These are phyloP conservation scores for Meteorus sp. DNA, from an alignment of 1,140 invertebrate species.

Conservation along the genomic window DNA sequence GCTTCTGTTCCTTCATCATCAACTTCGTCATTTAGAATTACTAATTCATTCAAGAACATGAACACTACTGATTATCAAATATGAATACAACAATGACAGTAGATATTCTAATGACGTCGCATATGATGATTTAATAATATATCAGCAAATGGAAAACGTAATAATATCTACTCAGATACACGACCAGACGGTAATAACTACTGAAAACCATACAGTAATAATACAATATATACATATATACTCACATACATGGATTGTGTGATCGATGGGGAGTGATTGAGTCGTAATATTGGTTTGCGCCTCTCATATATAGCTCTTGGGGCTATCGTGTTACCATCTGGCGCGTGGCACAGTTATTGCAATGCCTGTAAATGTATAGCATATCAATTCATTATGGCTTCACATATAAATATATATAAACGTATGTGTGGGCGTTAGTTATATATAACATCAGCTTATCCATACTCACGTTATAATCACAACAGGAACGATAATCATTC, in stretches of 20 bases:
- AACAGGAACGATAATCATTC: conserved; percentile 2
- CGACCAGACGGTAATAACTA: conserved; percentile 29
- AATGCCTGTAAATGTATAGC: conserved; percentile 42
- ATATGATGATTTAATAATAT: conserved; percentile 31
- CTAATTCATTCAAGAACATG: no score
- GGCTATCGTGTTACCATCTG: conserved; percentile 27
- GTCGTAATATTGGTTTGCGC: conserved; percentile 52
- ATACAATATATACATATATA: conserved; percentile 49
- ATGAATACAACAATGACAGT: background rate
- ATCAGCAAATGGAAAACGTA: conserved; percentile 24
- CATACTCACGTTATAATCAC: conserved; percentile 31
- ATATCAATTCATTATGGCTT: conserved; percentile 41
- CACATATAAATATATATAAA: conserved; percentile 42
- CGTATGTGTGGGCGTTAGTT: no score
- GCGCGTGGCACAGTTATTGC: conserved; percentile 42
- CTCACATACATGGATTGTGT: no score
- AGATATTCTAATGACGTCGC: background rate
- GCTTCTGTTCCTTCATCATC: no score
- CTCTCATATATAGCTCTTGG: conserved; percentile 9
- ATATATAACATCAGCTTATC: conserved; percentile 33
- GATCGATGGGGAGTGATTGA: conserved; percentile 54
- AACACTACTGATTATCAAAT: background rate
- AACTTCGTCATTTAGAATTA: no score
- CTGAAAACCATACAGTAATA: conserved; percentile 43
- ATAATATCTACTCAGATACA: conserved; percentile 6